A percentile compares a stretch with the other conserved stretches of the same genome.
phyloP scores from a whole-genome alignment of 1,140 invertebrate genomes.

The Temnothorax nylanderi region DNA sequence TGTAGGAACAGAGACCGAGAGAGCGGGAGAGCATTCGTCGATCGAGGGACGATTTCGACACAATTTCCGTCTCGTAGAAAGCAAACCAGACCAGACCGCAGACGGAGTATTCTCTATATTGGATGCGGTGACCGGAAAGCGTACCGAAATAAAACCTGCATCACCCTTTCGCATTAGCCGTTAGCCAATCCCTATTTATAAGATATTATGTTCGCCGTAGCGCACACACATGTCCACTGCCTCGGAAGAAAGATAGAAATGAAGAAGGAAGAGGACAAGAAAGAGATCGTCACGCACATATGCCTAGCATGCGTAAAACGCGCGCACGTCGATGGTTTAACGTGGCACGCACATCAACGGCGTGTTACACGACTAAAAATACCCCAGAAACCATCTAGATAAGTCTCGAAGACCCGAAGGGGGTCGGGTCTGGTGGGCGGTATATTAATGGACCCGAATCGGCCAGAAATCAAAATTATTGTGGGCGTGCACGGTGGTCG shows the following conservation, averaged over 20 bases:
- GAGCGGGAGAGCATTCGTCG: not conserved
- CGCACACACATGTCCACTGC: conserved; percentile 48
- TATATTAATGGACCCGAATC: conserved; percentile 79
- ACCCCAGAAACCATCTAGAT: conserved; percentile 74
- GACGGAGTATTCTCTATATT: conserved; percentile 35
- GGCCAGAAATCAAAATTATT: conserved; percentile 77
- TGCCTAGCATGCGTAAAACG: conserved; percentile 67
- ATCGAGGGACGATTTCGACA: conserved; percentile 28
- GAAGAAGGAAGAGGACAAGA: not conserved
- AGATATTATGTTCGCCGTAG: conserved; percentile 68
- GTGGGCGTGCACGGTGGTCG: conserved; percentile 62
- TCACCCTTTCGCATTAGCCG: conserved; percentile 70
- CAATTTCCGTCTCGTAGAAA: conserved; percentile 8
- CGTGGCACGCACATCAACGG: conserved; percentile 40
- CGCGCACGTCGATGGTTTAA: conserved; percentile 60
- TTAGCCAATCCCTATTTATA: conserved; percentile 76
- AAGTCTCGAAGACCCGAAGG: conserved; percentile 68
- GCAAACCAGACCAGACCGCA: not conserved
- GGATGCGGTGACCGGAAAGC: conserved; percentile 51
- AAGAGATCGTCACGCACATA: conserved; percentile 56
- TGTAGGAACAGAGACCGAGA: not conserved
- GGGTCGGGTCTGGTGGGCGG: conserved; percentile 71
- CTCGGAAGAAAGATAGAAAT: conserved; percentile 18
- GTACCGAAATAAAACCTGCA: conserved; percentile 70
- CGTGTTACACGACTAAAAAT: conserved; percentile 74